Evolutionary conservation across 2,113 vertebrate species (phyloP).

Genomic region (Zosterops pallidus): DNA sequence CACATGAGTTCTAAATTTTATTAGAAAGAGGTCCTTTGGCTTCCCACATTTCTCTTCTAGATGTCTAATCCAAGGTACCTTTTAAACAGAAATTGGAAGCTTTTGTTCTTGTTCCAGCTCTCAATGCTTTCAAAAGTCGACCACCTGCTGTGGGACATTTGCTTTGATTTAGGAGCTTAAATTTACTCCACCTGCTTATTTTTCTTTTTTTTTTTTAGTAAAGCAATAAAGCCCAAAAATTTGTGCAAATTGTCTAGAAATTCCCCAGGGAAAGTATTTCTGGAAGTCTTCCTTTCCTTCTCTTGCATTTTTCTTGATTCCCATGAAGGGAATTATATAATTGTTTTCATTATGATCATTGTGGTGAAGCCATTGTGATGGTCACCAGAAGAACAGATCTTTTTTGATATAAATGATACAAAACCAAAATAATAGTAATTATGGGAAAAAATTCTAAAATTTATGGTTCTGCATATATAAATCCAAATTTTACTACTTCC

Average conservation of each 20-base stretch:
- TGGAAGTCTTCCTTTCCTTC: not conserved
- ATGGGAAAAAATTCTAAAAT: not conserved
- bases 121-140: not conserved
- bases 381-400: not conserved
- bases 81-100: not conserved
- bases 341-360: not conserved
- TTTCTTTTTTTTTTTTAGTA: not conserved
- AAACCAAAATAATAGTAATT: not conserved
- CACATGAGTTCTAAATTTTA: not conserved
- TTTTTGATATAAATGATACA: not conserved
- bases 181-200: slow-evolving; percentile 16
- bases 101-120: slow-evolving; percentile 49
- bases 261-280: not conserved
- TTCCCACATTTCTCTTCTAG: not conserved
- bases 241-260: not conserved
- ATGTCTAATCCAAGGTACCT: not conserved
- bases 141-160: slow-evolving; percentile 17
- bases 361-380: not conserved
- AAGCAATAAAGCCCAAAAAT: not conserved
- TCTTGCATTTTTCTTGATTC: not conserved
- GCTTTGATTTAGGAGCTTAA: slow-evolving; percentile 43
- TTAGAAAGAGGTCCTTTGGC: not conserved
- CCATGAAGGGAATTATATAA: not conserved
- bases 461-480: not conserved
- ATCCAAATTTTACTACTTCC: not conserved